Evolutionary conservation across 2,888 invertebrate species (phyloP), one percentile per base, ranked within the genome.

Genomic region (Blera fallax): DNA sequence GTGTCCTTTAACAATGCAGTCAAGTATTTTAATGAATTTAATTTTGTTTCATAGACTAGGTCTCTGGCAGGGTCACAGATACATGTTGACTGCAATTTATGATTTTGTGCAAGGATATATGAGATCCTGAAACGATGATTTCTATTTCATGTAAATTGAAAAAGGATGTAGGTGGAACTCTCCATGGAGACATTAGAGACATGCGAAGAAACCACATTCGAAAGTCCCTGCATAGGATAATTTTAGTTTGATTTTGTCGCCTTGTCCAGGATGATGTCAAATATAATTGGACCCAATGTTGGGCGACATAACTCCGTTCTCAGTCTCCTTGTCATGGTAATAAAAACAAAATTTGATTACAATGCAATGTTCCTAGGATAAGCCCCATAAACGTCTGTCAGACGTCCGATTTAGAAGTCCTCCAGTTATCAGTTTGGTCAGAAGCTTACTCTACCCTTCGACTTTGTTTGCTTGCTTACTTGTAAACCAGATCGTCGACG

Each of bases 41-140:
- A 60, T 60, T 24, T n/a, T 27, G 24, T 21, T 60, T 40, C 24
- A 60, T 37, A 58, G 37, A 37, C 58, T 58, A 37, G 18, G 7
- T 58, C 5, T 21, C 4, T 24, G 24, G 2, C 24, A 21, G n/a
- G 37, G 21, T 7, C 37, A 21, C 37, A 8, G 10, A 11, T 21
- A n/a, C 21, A 37, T 40, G 60, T 40, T 40, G 60, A 40, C 10
- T 60, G 40, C 24, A 60, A n/a, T 60, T 60, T 64, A 45, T 10
- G 62, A 62, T 43, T 16, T 8, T 62, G 43, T 62, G 37, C 37
- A 34, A 21, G 54, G 27, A 54, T 34, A 11, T 21, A 7, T 58
- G 50, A 1, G 40, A 11, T 27, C 8, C 11, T 62, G 27, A 40
- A 43, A 14, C 62, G 14, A 10, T 8, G 8, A 8, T 3, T 14